Conservation (phyloP, 2,797 vertebrate species). For the Tokudaia muenninki region DNA sequence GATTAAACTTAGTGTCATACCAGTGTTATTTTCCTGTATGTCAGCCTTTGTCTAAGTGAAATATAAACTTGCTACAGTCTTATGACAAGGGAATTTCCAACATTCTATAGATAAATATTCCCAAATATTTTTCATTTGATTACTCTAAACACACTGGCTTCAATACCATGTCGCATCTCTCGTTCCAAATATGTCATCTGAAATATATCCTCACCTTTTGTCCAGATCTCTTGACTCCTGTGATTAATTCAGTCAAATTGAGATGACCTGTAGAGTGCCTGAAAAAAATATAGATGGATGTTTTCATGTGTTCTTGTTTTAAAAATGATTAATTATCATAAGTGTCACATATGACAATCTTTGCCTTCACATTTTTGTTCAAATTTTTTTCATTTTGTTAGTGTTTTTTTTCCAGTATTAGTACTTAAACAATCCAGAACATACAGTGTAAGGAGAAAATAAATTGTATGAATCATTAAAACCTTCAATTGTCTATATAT, state of each 20-base stretch:
- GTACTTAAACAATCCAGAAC: neutral
- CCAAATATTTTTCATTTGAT: neutral
- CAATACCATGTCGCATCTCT: fast-evolving
- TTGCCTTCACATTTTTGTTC: neutral
- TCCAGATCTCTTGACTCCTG: neutral
- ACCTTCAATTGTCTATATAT: neutral
- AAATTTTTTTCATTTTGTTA: neutral
- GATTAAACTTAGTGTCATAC: fast-evolving
- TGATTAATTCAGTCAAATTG: neutral
- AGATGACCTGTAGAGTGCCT: neutral
- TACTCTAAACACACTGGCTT: neutral
- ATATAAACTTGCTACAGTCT: neutral
- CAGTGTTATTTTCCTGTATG: fast-evolving
- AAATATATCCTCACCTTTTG: neutral
- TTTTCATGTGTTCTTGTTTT: neutral
- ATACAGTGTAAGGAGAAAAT: neutral
- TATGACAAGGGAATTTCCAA: neutral
- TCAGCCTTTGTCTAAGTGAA: fast-evolving
- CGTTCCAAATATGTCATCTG: neutral
- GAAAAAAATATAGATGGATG: neutral
- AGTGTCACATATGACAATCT: neutral
- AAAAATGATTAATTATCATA: neutral
- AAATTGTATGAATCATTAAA: neutral
- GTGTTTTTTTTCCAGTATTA: neutral
- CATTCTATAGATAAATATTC: fast-evolving